Evolutionary conservation across 2,113 vertebrate species (phyloP), one percentile per base, ranked within the genome.

Genomic region (Pavo muticus): DNA sequence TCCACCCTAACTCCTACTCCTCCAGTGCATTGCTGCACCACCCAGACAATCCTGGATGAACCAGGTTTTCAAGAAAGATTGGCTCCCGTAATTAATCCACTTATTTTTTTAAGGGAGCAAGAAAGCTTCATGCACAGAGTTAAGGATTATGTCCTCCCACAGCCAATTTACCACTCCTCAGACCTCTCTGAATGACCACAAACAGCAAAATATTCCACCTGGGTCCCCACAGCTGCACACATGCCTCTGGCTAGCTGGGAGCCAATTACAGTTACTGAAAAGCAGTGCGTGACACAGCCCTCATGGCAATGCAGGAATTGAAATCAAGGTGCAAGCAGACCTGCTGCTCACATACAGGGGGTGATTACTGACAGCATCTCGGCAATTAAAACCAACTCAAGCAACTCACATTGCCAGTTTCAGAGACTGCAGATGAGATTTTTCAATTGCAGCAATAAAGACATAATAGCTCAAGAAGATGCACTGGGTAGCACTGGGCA

Each of bases 41-140:
- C 89, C 80, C 84, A 82, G 60, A 27, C 57, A 24, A 68, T 70
- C 82, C 88, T 0, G 0, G 88, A 54, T 32, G 70, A 97, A 96
- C 94, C 84, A 91, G 90, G 94, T 79, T 97, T 95, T 95, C 95
- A 96, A 64, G 95, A 90, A 88, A 84, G 89, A 40, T 93, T 11
- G 4, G 88, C 92, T 94, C 81, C 65, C 87, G n/a, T 82, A 90
- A 79, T 29, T 35, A 91, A 75, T 52, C 40, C 59, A 56, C 77
- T 76, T 79, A 30, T 54, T 54, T 54, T 81, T 87, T 74, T 74
- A 25, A 90, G n/a, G 60, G 63, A 94, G 70, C 30, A 63, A 73
- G 69, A 77, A 71, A 77, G 32, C 44, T 45, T 27, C 25, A 39
- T 3, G 17, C 30, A 40, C 0, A n/a, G 3, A 80, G 23, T 45